Conservation (phyloP, 1,140 invertebrate genomes). For the Acromyrmex charruanus region DNA sequence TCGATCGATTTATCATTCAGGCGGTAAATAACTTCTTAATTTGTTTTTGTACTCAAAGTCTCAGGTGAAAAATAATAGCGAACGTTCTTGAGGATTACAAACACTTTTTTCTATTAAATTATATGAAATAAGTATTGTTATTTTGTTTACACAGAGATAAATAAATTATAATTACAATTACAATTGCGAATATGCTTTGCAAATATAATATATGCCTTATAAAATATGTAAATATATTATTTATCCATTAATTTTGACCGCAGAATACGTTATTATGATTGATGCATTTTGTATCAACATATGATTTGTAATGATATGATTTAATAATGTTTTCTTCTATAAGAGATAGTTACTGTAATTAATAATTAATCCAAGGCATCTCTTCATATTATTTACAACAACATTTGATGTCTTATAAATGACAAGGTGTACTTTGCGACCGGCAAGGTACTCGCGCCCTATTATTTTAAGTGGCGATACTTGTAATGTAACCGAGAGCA, state of each 20-base stretch:
- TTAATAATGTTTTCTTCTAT: background rate
- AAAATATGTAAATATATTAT: conserved; percentile 17
- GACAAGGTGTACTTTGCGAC: conserved; percentile 6
- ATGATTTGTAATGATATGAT: background rate
- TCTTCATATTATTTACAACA: background rate
- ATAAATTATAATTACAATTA: conserved; percentile 47
- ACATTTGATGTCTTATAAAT: conserved; percentile 8
- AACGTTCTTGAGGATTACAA: background rate
- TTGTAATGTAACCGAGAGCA: conserved; percentile 39
- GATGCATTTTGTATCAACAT: background rate
- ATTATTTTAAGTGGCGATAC: conserved; percentile 49
- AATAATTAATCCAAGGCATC: background rate
- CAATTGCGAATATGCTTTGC: conserved; percentile 15
- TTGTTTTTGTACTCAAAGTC: conserved; percentile 1
- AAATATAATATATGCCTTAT: conserved; percentile 4
- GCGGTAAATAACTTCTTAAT: conserved; percentile 41
- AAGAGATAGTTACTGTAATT: background rate
- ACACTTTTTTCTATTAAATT: conserved; percentile 3
- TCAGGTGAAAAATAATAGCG: conserved; percentile 1
- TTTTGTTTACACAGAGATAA: background rate
- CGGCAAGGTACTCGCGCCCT: conserved; percentile 7
- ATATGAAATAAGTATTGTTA: background rate
- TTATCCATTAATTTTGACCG: conserved; percentile 22
- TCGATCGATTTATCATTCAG: conserved; percentile 44
- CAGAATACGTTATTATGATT: conserved; percentile 4